Conservation (phyloP, 1,140 invertebrate genomes). For the Drosophila baimaii region DNA sequence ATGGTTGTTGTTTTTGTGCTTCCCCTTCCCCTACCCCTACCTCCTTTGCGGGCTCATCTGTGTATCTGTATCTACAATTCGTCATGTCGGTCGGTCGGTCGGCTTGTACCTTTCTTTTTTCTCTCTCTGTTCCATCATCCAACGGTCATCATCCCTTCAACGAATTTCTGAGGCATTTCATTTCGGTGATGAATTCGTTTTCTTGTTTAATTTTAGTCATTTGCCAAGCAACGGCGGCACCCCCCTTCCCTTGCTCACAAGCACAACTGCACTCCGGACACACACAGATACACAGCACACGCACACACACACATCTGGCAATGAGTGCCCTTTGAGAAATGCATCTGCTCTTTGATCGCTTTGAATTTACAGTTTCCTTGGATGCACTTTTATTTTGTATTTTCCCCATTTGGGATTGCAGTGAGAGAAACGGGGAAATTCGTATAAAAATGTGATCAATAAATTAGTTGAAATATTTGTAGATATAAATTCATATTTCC, state of each 20-base stretch:
- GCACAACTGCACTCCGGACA: constrained; percentile 20
- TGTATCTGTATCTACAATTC: constrained; percentile 51
- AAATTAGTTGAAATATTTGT: background rate
- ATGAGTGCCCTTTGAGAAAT: constrained; percentile 39
- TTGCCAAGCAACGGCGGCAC: constrained; percentile 51
- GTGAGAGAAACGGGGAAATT: background rate
- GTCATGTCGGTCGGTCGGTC: constrained; percentile 27
- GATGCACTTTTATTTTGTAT: constrained; percentile 24
- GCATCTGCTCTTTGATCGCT: constrained; percentile 43
- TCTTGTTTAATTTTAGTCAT: constrained; percentile 79
- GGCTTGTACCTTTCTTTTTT: constrained; percentile 39
- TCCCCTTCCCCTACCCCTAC: background rate
- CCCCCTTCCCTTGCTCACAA: constrained; percentile 39
- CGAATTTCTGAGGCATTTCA: constrained; percentile 70
- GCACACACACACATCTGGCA: constrained; percentile 17
- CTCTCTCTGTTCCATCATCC: constrained; percentile 20
- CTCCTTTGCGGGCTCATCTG: constrained; percentile 36
- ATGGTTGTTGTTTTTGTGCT: constrained; percentile 31
- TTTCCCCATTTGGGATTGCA: background rate
- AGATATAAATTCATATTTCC: background rate
- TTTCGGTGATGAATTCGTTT: constrained; percentile 76
- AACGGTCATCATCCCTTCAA: constrained; percentile 62
- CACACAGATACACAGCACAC: constrained; percentile 15
- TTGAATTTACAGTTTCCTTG: constrained; percentile 38
- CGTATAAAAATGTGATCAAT: background rate